Conservation (phyloP, 1,140 invertebrate species). For the Drosophila saltans region DNA sequence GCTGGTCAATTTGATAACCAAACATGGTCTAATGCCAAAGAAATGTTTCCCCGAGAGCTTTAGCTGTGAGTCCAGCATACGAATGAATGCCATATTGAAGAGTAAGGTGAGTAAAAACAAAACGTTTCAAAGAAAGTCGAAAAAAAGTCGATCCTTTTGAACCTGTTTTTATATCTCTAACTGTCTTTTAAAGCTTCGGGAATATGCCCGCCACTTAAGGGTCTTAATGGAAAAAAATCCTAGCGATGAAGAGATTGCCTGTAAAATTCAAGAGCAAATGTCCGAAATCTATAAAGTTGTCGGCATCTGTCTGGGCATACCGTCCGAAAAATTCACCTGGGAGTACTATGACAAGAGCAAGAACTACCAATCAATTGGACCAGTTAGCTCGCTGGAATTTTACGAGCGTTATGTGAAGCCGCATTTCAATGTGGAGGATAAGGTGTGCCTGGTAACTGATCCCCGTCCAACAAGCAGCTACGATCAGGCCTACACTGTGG, state of each 20-base stretch:
- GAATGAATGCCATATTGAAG: slow-evolving; percentile 90
- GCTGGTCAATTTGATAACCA: slow-evolving; percentile 93
- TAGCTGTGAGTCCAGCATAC: slow-evolving; percentile 88
- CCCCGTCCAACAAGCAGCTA: slow-evolving; percentile 91
- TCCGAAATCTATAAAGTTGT: slow-evolving; percentile 91
- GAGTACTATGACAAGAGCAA: slow-evolving; percentile 95
- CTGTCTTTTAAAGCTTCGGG: slow-evolving; percentile 86
- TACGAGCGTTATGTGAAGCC: slow-evolving; percentile 92
- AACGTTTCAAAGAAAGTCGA: no score
- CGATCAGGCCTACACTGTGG: slow-evolving; percentile 92
- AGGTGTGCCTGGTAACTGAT: slow-evolving; percentile 94
- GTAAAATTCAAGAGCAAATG: slow-evolving; percentile 88
- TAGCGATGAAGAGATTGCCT: slow-evolving; percentile 83
- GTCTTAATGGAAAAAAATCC: slow-evolving; percentile 85
- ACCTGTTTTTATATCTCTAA: no score
- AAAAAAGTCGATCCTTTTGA: no score
- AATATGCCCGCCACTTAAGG: slow-evolving; percentile 89
- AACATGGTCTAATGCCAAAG: slow-evolving; percentile 95
- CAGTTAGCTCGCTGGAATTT: slow-evolving; percentile 91
- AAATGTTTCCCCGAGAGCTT: slow-evolving; percentile 92
- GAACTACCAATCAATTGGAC: slow-evolving; percentile 89
- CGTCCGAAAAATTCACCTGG: slow-evolving; percentile 92
- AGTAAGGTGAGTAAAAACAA: slow-evolving; percentile 87
- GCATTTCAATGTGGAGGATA: slow-evolving; percentile 92
- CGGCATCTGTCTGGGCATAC: slow-evolving; percentile 91